Conservation (phyloP, 2,888 invertebrate genomes). For the Lepidochrysops patricia region DNA sequence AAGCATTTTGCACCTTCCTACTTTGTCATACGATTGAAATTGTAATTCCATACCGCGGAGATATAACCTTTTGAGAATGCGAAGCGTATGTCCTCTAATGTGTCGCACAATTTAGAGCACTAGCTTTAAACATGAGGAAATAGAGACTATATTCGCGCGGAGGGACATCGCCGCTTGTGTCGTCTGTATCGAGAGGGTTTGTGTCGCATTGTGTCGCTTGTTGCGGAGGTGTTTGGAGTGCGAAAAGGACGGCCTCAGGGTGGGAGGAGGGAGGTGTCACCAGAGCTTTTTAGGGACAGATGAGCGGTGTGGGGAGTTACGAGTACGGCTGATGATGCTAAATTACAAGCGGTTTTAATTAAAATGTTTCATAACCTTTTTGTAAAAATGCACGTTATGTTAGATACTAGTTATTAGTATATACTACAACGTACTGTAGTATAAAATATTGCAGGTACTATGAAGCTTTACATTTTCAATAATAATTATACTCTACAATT, state of each 20-base stretch:
- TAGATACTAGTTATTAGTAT: too few relatives aligned
- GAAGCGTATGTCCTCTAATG: conserved; percentile 64
- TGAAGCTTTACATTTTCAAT: too few relatives aligned
- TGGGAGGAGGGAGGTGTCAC: conserved; percentile 66
- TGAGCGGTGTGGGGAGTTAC: conserved; percentile 27
- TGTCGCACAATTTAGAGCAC: conserved; percentile 63
- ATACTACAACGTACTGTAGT: background rate
- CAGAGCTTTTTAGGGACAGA: conserved; percentile 61
- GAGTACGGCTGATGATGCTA: conserved; percentile 11
- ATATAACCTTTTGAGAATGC: conserved; percentile 37
- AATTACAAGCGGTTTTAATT: conserved; percentile 4
- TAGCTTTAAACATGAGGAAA: conserved; percentile 46
- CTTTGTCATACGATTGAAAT: conserved; percentile 29
- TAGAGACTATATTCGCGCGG: conserved; percentile 52
- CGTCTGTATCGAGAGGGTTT: conserved; percentile 36
- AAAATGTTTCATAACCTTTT: background rate
- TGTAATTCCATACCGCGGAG: conserved; percentile 21
- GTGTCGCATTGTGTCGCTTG: conserved; percentile 66
- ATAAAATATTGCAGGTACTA: too few relatives aligned
- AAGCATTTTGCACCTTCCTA: conserved; percentile 26
- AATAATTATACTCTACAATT: too few relatives aligned
- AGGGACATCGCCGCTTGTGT: conserved; percentile 43
- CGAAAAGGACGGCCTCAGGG: conserved; percentile 51
- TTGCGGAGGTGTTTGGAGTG: conserved; percentile 46
- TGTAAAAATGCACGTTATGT: background rate